Percentiles rank a stretch among this genome's conserved stretches.
These are phyloP conservation scores for Sphecodes monilicornis DNA, from an alignment of 2,888 invertebrate genomes.

Conservation along the genomic window DNA sequence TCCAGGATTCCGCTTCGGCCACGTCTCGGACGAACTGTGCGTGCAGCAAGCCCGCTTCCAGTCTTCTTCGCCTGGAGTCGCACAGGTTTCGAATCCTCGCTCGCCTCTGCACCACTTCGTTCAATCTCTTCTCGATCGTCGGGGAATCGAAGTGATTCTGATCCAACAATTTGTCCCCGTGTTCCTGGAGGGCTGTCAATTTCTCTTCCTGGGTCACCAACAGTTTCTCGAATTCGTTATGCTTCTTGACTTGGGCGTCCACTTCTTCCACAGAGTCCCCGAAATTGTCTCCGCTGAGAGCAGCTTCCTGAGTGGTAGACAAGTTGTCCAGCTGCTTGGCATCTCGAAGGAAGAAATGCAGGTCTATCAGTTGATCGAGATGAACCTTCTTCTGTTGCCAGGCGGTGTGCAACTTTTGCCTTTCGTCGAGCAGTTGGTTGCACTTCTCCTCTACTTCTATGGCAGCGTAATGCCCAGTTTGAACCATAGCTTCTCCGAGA, in stretches of 20 bases:
- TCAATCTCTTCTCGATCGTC: slow-evolving; percentile 91
- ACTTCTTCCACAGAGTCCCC: slow-evolving; percentile 95
- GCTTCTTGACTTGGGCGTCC: slow-evolving; percentile 94
- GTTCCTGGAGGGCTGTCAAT: slow-evolving; percentile 91
- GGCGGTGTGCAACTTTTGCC: slow-evolving; percentile 91
- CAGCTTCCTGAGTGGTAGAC: slow-evolving; percentile 94
- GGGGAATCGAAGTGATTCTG: slow-evolving; percentile 96
- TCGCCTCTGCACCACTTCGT: slow-evolving; percentile 90
- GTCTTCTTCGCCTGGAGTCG: slow-evolving; percentile 87
- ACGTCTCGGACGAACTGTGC: slow-evolving; percentile 97
- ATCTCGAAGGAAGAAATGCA: slow-evolving; percentile 97
- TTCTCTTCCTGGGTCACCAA: slow-evolving; percentile 96
- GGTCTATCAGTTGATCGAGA: slow-evolving; percentile 95
- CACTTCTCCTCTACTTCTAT: slow-evolving; percentile 93
- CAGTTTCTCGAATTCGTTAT: slow-evolving; percentile 97
- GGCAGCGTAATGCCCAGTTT: slow-evolving; percentile 93
- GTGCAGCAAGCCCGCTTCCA: slow-evolving; percentile 93
- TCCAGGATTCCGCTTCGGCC: slow-evolving; percentile 95
- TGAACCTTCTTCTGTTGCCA: slow-evolving; percentile 96
- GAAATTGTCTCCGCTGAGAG: slow-evolving; percentile 89
- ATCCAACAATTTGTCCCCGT: slow-evolving; percentile 93
- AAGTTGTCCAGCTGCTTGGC: slow-evolving; percentile 96
- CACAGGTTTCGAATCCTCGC: slow-evolving; percentile 89
- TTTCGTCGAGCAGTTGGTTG: slow-evolving; percentile 91
- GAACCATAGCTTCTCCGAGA: slow-evolving; percentile 93